These are phyloP conservation scores for Campopleginae sp. DNA, from an alignment of 2,888 invertebrate species.

Conservation along the genomic window DNA sequence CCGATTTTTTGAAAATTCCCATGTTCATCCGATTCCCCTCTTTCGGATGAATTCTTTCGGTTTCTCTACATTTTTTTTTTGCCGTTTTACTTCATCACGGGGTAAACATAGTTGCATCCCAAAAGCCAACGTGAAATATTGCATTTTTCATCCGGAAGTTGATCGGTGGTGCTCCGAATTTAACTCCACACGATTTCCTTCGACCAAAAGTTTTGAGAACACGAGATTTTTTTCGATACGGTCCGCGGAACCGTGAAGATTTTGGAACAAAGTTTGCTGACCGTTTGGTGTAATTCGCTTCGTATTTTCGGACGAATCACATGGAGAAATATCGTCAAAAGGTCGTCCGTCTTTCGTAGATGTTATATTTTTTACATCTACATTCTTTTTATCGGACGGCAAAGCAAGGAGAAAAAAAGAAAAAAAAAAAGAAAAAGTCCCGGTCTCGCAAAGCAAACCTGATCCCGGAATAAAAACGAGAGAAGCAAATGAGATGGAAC, in stretches of 20 bases:
- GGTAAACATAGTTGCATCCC: not conserved
- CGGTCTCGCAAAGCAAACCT: not conserved
- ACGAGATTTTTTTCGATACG: not conserved
- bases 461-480: conserved; percentile 1
- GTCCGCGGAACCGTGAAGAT: not conserved
- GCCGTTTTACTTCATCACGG: not conserved
- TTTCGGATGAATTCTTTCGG: not conserved
- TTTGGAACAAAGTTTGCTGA: not conserved
- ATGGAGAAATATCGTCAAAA: not conserved
- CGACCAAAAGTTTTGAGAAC: not conserved
- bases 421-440: not conserved
- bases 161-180: not conserved
- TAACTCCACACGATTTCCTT: not conserved
- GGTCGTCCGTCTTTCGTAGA: not conserved
- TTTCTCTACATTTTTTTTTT: not conserved
- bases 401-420: not conserved
- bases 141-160: not conserved
- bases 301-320: not conserved
- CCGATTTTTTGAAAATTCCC: not conserved
- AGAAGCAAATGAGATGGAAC: conserved; percentile 16
- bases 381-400: not conserved
- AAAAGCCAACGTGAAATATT: not conserved
- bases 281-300: not conserved
- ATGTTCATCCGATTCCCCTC: not conserved
- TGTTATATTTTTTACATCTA: not conserved